Evolutionary conservation across 2,888 invertebrate genomes (phyloP).

Genomic region (Escarpia spicata): DNA sequence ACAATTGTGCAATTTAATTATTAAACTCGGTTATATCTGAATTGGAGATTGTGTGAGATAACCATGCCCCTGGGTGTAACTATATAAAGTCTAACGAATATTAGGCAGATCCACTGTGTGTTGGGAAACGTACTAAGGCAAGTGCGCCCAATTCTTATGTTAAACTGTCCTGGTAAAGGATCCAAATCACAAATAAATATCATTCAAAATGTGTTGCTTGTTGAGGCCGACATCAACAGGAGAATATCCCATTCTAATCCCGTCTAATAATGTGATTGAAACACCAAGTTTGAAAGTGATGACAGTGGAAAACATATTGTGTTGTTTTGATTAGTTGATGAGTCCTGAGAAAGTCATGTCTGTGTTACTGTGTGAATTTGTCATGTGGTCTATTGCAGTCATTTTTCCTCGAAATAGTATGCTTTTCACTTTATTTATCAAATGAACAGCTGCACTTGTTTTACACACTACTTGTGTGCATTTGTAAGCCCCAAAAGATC

Average conservation of each 20-base stretch:
- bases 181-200: not conserved
- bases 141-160: not conserved
- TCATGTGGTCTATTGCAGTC: not conserved
- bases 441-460: no score
- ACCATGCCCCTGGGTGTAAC: not conserved
- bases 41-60: no score
- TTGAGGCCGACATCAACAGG: not conserved
- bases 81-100: not conserved
- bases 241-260: not conserved
- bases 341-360: not conserved
- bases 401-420: no score
- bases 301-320: not conserved
- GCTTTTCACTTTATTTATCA: no score
- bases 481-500: no score
- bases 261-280: not conserved
- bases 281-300: not conserved
- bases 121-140: not conserved
- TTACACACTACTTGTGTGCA: no score
- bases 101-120: no score
- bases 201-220: not conserved
- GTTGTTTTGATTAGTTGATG: not conserved
- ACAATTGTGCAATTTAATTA: not conserved
- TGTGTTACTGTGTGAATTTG: not conserved
- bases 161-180: not conserved
- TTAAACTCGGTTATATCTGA: not conserved